phyloP scores from a whole-genome alignment of 2,797 vertebrate genomes.

The Apodemus agrarius region DNA sequence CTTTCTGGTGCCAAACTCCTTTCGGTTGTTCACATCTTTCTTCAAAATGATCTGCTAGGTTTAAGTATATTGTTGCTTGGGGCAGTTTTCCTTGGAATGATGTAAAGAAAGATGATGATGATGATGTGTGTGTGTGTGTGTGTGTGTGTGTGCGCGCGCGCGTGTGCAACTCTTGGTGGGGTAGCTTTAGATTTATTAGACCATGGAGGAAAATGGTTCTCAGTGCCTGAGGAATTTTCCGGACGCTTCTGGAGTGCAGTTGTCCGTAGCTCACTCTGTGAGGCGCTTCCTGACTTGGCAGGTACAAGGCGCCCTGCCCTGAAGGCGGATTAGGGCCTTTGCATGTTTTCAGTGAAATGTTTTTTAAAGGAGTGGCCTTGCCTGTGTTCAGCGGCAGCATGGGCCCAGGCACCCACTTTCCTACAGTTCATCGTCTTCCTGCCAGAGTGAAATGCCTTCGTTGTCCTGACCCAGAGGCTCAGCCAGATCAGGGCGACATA shows the following conservation, averaged over 20 bases:
- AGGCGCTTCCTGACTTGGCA: slow-evolving; percentile 48
- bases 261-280: slow-evolving; percentile 13
- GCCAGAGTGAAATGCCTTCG: background rate
- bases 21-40: slow-evolving; percentile 53
- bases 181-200: slow-evolving; percentile 66
- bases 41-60: slow-evolving; percentile 66
- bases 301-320: background rate
- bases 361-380: slow-evolving; percentile 29
- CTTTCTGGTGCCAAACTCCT: slow-evolving; percentile 60
- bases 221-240: slow-evolving; percentile 69
- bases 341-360: background rate
- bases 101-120: slow-evolving; percentile 48
- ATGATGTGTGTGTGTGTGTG: background rate
- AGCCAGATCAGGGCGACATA: background rate
- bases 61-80: slow-evolving; percentile 70
- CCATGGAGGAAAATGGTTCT: slow-evolving; percentile 38
- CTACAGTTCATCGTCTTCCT: background rate
- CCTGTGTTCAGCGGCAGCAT: background rate
- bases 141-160: background rate
- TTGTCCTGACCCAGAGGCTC: background rate
- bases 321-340: slow-evolving; percentile 41
- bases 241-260: slow-evolving; percentile 7
- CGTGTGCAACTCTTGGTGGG: slow-evolving; percentile 35
- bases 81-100: slow-evolving; percentile 78
- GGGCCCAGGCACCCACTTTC: background rate